Conservation (phyloP, 2,888 invertebrate species). For the Coenonympha arcania region DNA sequence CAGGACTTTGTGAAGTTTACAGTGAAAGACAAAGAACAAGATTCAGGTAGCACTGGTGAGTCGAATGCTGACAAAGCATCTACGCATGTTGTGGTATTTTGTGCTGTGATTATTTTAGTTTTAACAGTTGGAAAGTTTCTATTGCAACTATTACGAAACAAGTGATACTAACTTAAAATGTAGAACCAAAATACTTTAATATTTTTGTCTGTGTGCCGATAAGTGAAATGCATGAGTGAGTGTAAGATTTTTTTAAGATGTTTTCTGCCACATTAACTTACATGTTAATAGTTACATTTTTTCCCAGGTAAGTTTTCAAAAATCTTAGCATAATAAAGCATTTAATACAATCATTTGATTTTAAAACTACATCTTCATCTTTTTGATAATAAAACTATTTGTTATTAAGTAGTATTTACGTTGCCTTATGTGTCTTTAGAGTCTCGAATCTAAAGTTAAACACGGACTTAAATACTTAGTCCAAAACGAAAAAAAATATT, state of each 20-base stretch:
- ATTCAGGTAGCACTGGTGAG: constrained; percentile 71
- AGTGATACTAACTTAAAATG: constrained; percentile 35
- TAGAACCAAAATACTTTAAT: constrained; percentile 6
- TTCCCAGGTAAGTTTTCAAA: constrained; percentile 18
- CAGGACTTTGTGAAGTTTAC: constrained; percentile 83
- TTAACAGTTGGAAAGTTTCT: constrained; percentile 60
- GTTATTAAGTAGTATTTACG: too few species aligned
- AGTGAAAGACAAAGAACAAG: constrained; percentile 66
- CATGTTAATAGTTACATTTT: too few species aligned
- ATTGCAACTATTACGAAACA: constrained; percentile 52
- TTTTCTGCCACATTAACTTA: neutral
- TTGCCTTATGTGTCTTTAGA: too few species aligned
- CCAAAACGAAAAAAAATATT: too few species aligned
- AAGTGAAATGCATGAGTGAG: constrained; percentile 16
- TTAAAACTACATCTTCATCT: too few species aligned
- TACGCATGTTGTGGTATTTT: constrained; percentile 67
- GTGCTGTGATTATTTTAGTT: constrained; percentile 67
- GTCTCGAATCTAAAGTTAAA: too few species aligned
- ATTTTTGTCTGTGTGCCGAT: constrained; percentile 13
- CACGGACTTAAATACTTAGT: too few species aligned
- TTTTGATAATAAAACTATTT: too few species aligned
- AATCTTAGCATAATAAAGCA: too few species aligned
- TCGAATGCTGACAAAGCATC: constrained; percentile 54
- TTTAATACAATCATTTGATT: too few species aligned
- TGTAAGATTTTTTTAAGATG: constrained; percentile 1